These are phyloP conservation scores for Gymnorhina tibicen DNA, from an alignment of 2,113 vertebrate genomes.

Conservation along the genomic window DNA sequence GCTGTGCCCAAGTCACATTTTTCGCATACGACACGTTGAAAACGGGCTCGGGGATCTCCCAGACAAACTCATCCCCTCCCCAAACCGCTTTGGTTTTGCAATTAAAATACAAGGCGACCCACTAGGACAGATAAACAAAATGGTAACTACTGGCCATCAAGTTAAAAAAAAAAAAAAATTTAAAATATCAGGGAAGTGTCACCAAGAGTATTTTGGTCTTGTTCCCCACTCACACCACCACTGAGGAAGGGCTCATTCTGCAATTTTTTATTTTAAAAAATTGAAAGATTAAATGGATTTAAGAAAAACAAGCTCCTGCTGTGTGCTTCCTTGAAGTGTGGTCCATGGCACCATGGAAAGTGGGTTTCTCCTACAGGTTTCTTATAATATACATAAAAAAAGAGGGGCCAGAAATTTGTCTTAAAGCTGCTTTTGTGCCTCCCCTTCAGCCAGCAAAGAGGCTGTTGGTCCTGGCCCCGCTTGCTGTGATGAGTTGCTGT, in stretches of 20 bases:
- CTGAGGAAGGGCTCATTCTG: not conserved
- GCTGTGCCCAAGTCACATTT: not conserved
- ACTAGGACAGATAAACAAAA: not conserved
- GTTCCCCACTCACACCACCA: not conserved
- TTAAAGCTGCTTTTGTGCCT: not conserved
- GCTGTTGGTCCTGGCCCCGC: not conserved
- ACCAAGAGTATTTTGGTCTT: not conserved
- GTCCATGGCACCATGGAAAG: not conserved
- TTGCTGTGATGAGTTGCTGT: not conserved
- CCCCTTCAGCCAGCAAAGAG: not conserved
- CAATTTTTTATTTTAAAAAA: not conserved
- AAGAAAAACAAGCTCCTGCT: not conserved
- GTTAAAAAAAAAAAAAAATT: not conserved
- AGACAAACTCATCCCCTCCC: not conserved
- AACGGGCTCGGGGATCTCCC: not conserved
- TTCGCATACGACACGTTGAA: not conserved
- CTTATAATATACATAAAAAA: not conserved
- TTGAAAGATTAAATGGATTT: not conserved
- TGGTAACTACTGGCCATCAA: conserved; percentile 36
- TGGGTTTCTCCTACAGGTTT: not conserved
- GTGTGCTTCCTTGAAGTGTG: not conserved
- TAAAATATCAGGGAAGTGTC: not conserved
- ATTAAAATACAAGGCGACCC: not conserved
- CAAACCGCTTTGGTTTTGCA: not conserved
- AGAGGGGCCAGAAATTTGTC: not conserved